Conservation (phyloP, 2,888 invertebrate genomes). For the Apotomis betuletana region DNA sequence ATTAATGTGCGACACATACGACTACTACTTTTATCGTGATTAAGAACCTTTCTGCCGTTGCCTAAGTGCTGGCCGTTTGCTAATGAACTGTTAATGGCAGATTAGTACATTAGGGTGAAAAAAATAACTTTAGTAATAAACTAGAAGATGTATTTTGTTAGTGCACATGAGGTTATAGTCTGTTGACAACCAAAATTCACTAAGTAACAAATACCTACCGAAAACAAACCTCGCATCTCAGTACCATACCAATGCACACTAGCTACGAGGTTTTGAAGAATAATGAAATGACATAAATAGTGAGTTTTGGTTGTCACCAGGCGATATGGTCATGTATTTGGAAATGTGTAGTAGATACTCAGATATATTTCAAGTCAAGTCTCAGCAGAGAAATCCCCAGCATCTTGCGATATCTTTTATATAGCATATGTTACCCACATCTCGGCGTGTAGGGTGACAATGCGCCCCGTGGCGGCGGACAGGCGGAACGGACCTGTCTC, state of each 20-base stretch:
- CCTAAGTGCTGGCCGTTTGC: constrained; percentile 18
- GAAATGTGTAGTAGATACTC: too few species aligned
- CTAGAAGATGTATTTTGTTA: background rate
- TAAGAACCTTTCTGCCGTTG: constrained; percentile 55
- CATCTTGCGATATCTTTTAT: constrained; percentile 10
- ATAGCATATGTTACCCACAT: constrained; percentile 46
- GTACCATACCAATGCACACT: too few species aligned
- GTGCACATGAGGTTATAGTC: too few species aligned
- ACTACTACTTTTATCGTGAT: constrained; percentile 71
- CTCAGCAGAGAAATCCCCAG: background rate
- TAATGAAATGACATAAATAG: too few species aligned
- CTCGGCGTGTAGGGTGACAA: constrained; percentile 65
- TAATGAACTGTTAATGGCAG: constrained; percentile 32
- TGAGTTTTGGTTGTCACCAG: too few species aligned
- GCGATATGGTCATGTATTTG: too few species aligned
- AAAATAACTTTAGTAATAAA: background rate
- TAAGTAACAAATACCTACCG: too few species aligned
- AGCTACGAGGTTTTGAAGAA: too few species aligned
- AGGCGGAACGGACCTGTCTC: constrained; percentile 56
- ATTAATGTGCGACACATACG: constrained; percentile 70
- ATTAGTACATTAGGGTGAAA: constrained; percentile 1
- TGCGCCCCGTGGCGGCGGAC: constrained; percentile 53
- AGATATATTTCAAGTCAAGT: too few species aligned
- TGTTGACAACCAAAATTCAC: too few species aligned
- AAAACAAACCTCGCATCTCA: too few species aligned